Percentiles rank a stretch among this genome's conserved stretches.
phyloP scores from a whole-genome alignment of 2,797 vertebrate genomes.

The Glyptemys insculpta region DNA sequence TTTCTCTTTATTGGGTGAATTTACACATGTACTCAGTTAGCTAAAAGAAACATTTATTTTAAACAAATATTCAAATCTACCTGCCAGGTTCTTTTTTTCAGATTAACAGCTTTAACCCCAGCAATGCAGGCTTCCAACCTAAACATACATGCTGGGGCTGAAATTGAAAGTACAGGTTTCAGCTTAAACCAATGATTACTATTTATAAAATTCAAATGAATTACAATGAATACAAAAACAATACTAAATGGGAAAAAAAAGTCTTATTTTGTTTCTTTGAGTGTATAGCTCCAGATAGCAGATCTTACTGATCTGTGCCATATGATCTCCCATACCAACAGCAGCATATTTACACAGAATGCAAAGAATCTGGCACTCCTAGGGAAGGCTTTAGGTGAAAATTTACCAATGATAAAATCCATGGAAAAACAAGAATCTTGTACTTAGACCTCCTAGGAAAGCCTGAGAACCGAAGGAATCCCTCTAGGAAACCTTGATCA shows the following conservation, averaged over 20 bases:
- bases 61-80: not conserved
- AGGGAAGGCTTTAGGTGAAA: not conserved
- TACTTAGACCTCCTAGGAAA: not conserved
- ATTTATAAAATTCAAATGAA: not conserved
- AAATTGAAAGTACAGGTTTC: not conserved
- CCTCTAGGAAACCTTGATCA: not conserved
- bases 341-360: not conserved
- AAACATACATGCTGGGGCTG: not conserved
- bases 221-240: not conserved
- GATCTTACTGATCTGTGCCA: not conserved
- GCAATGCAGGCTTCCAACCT: not conserved
- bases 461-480: not conserved
- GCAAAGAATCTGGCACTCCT: not conserved
- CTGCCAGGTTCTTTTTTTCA: not conserved
- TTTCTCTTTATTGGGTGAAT: constrained; percentile 14
- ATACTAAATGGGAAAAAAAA: not conserved
- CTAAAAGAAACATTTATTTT: not conserved
- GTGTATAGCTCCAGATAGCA: not conserved
- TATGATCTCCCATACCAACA: not conserved
- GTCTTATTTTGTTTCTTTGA: not conserved
- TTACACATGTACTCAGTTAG: not conserved
- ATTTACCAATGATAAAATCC: not conserved
- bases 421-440: not conserved
- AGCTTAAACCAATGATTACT: not conserved
- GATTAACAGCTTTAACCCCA: not conserved